Percentiles rank a stretch among this genome's conserved stretches.
phyloP scores from a whole-genome alignment of 2,113 vertebrate genomes.

The Bufo bufo region DNA sequence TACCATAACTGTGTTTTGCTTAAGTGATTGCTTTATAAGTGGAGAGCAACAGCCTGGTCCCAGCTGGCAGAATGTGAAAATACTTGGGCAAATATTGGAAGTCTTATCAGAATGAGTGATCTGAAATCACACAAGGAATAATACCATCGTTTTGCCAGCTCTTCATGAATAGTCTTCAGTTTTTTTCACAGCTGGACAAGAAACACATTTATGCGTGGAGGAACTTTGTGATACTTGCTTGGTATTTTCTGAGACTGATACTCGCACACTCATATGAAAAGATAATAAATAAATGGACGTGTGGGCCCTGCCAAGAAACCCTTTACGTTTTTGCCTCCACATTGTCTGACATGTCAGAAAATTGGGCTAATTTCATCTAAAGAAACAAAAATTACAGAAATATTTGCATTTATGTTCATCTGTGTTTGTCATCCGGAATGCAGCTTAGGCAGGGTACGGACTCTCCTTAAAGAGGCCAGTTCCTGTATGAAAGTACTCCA shows the following conservation, averaged over 20 bases:
- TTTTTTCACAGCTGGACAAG: conserved; percentile 32
- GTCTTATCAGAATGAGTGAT: conserved; percentile 55
- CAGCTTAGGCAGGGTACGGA: too few relatives aligned
- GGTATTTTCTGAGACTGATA: conserved; percentile 32
- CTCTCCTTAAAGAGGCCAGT: too few relatives aligned
- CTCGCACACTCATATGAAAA: not conserved
- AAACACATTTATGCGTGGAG: conserved; percentile 40
- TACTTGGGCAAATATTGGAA: conserved; percentile 55
- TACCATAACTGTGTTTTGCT: conserved; percentile 55
- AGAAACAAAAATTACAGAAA: not conserved
- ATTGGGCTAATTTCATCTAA: not conserved
- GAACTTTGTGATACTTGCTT: conserved; percentile 31
- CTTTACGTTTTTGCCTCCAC: not conserved
- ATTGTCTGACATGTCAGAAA: not conserved
- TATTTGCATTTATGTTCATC: not conserved
- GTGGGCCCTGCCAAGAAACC: not conserved
- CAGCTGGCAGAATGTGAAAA: conserved; percentile 55
- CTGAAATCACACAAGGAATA: conserved; percentile 55
- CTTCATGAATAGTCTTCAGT: conserved; percentile 50
- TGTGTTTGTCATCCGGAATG: too few relatives aligned
- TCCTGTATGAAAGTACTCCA: too few relatives aligned
- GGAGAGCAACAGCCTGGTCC: conserved; percentile 51
- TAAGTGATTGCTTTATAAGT: conserved; percentile 59
- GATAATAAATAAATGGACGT: not conserved
- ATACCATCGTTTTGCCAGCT: conserved; percentile 46